Conservation (phyloP, 1,140 invertebrate genomes). For the Lethrus apterus region DNA sequence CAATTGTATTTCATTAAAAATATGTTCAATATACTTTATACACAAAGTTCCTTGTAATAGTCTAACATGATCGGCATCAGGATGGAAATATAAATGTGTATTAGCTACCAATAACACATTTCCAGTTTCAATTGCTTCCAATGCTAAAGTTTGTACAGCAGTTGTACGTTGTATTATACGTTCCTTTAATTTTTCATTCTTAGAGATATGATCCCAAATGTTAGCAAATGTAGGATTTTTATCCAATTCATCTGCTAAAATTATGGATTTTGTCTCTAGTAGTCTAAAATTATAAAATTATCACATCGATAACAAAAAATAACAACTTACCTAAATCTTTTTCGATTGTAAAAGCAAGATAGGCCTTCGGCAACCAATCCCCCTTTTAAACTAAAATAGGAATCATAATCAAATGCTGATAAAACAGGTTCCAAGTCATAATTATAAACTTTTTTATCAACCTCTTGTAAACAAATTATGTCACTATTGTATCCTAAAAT, state of each 20-base stretch:
- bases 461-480: slow-evolving; percentile 88
- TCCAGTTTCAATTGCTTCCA: slow-evolving; percentile 55
- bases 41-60: slow-evolving; percentile 66
- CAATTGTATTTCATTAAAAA: slow-evolving; percentile 42
- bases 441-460: slow-evolving; percentile 73
- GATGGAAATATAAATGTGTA: slow-evolving; percentile 91
- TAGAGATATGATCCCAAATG: slow-evolving; percentile 55
- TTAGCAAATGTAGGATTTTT: slow-evolving; percentile 48
- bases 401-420: slow-evolving; percentile 46
- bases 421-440: slow-evolving; percentile 62
- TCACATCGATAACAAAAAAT: too few relatives aligned
- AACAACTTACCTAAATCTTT: slow-evolving; percentile 53
- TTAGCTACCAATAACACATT: slow-evolving; percentile 71
- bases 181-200: slow-evolving; percentile 52
- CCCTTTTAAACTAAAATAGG: slow-evolving; percentile 63
- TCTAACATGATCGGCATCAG: slow-evolving; percentile 82
- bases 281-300: too few relatives aligned
- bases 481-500: slow-evolving; percentile 77
- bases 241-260: slow-evolving; percentile 48
- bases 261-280: slow-evolving; percentile 24
- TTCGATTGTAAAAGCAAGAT: slow-evolving; percentile 64
- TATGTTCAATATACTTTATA: slow-evolving; percentile 52
- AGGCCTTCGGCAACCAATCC: slow-evolving; percentile 70
- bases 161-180: slow-evolving; percentile 58
- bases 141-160: slow-evolving; percentile 52